These are phyloP conservation scores for Omphaloscelis lunosa DNA, from an alignment of 2,888 invertebrate species.

Conservation along the genomic window DNA sequence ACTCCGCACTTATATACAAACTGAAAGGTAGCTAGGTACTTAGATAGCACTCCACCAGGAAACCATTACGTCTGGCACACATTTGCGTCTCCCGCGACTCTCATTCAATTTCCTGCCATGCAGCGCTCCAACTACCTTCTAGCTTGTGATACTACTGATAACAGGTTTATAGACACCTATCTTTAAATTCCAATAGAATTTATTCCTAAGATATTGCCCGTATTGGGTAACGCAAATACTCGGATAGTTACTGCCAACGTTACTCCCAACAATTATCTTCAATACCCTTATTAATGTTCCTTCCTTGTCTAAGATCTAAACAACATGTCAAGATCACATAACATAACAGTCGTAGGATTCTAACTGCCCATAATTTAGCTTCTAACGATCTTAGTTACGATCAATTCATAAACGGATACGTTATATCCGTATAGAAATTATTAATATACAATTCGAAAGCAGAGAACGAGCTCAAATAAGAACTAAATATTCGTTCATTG, in stretches of 20 bases:
- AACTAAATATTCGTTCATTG: conserved; percentile 37
- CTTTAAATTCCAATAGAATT: conserved; percentile 25
- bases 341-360: conserved; percentile 42
- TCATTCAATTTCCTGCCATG: conserved; percentile 87
- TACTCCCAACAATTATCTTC: conserved; percentile 42
- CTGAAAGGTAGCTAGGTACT: conserved; percentile 32
- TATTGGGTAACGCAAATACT: conserved; percentile 43
- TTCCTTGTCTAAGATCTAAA: conserved; percentile 50
- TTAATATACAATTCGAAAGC: conserved; percentile 32
- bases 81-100: conserved; percentile 80
- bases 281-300: conserved; percentile 45
- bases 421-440: conserved; percentile 32
- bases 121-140: conserved; percentile 63
- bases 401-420: conserved; percentile 56
- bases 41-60: conserved; percentile 73
- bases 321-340: conserved; percentile 50
- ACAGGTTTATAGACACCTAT: conserved; percentile 46
- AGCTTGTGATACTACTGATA: conserved; percentile 64
- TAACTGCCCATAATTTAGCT: conserved; percentile 49
- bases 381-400: conserved; percentile 36
- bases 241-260: conserved; percentile 45
- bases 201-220: conserved; percentile 37
- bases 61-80: conserved; percentile 83
- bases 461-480: conserved; percentile 27
- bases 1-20: conserved; percentile 24